Evolutionary conservation across 1,140 invertebrate species (phyloP).

Genomic region (Mesaphorura yosii): DNA sequence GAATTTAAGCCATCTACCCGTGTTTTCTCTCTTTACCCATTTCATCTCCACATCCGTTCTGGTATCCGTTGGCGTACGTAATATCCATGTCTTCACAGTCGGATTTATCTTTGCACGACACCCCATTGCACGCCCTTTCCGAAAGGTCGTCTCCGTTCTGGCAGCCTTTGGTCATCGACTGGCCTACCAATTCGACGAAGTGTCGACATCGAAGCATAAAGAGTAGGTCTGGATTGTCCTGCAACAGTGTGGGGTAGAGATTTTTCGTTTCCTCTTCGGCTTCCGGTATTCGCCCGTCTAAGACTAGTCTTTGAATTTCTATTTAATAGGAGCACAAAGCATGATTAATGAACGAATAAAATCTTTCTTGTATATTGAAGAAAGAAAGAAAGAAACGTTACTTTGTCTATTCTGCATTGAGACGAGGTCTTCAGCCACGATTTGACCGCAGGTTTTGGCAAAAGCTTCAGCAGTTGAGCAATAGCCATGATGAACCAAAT

Average conservation of each 20-base stretch:
- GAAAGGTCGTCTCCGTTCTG: too few relatives aligned
- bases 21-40: constrained; percentile 31
- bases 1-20: too few relatives aligned
- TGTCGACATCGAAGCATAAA: constrained; percentile 93
- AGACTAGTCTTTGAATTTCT: constrained; percentile 87
- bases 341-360: constrained; percentile 7
- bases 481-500: constrained; percentile 94
- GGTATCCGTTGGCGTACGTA: constrained; percentile 44
- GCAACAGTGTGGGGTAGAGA: constrained; percentile 80
- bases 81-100: constrained; percentile 30
- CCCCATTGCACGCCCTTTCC: neutral
- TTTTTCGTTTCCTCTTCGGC: constrained; percentile 80
- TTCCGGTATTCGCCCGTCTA: constrained; percentile 84
- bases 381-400: too few relatives aligned
- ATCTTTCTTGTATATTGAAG: too few relatives aligned
- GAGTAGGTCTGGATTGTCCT: constrained; percentile 76
- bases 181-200: constrained; percentile 71
- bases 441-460: constrained; percentile 74
- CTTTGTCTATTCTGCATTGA: constrained; percentile 96
- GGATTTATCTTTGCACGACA: neutral
- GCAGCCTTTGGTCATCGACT: constrained; percentile 40
- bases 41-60: constrained; percentile 46
- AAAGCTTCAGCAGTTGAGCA: constrained; percentile 91
- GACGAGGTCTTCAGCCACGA: constrained; percentile 80
- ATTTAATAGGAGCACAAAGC: constrained; percentile 32